Evolutionary conservation across 2,888 invertebrate species (phyloP).

Genomic region (Portevinia maculata): DNA sequence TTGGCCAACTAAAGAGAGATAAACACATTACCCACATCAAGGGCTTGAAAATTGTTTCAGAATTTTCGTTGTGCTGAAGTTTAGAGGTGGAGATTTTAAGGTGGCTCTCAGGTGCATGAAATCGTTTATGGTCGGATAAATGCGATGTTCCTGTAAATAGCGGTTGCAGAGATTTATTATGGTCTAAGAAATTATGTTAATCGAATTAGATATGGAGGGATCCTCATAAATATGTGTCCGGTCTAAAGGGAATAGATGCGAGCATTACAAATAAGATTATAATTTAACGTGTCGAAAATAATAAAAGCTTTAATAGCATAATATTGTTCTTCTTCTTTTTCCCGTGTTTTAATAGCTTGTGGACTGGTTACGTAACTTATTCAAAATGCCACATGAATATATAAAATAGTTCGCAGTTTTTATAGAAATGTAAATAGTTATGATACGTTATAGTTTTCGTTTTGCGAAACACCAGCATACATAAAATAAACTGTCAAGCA

Average conservation of each 20-base stretch:
- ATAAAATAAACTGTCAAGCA: too few species aligned
- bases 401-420: too few species aligned
- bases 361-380: too few species aligned
- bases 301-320: not conserved
- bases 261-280: not conserved
- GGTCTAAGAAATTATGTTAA: conserved; percentile 30
- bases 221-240: conserved; percentile 10
- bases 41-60: conserved; percentile 2
- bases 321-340: not conserved
- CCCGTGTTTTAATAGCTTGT: not conserved
- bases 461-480: too few species aligned
- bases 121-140: conserved; percentile 43
- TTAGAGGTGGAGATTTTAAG: conserved; percentile 4
- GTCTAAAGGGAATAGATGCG: not conserved
- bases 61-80: not conserved
- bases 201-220: not conserved
- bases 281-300: not conserved
- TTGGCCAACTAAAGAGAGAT: not conserved
- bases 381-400: too few species aligned
- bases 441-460: too few species aligned
- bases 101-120: conserved; percentile 40
- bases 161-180: conserved; percentile 44
- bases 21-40: conserved; percentile 17
- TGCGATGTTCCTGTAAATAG: conserved; percentile 41
- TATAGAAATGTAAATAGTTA: too few species aligned